Percentiles rank a stretch among this genome's conserved stretches.
Conservation (phyloP, 2,888 invertebrate species). For the Drosophila anomalipes region DNA sequence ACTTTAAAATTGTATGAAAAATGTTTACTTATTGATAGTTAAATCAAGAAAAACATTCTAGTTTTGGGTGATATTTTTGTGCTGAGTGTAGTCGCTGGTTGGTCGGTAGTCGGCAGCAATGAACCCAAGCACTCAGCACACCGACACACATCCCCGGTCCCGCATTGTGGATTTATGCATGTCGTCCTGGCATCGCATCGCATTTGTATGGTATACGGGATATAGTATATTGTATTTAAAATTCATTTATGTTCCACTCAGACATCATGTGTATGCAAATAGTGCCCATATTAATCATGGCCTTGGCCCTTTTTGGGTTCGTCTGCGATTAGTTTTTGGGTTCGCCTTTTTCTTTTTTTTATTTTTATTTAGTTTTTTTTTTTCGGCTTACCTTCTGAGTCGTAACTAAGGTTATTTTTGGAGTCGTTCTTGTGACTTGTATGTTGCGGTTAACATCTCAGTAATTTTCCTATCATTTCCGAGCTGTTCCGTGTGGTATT, state of each 20-base stretch:
- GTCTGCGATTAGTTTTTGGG: slow-evolving; percentile 34
- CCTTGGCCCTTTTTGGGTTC: slow-evolving; percentile 18
- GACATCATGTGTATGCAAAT: slow-evolving; percentile 75
- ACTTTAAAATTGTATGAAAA: no score
- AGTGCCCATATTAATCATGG: slow-evolving; percentile 74
- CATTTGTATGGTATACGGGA: background rate
- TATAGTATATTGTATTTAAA: slow-evolving; percentile 55
- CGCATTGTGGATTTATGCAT: slow-evolving; percentile 4
- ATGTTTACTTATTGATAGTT: no score
- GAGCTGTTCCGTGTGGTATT: slow-evolving; percentile 48
- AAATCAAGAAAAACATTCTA: no score
- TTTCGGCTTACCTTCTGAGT: background rate
- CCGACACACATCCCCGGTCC: background rate
- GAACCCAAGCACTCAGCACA: background rate
- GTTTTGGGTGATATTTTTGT: background rate
- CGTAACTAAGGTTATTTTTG: background rate
- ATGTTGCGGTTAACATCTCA: background rate
- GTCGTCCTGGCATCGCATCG: background rate
- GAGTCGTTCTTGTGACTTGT: background rate
- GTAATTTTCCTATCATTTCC: background rate
- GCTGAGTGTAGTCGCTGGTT: background rate
- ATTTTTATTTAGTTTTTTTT: background rate
- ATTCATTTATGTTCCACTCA: slow-evolving; percentile 56
- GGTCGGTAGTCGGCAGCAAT: background rate
- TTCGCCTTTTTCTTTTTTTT: background rate